These are phyloP conservation scores for Epizoanthus rinbou DNA, from an alignment of 92 coral and sea anemone species.

Conservation along the genomic window DNA sequence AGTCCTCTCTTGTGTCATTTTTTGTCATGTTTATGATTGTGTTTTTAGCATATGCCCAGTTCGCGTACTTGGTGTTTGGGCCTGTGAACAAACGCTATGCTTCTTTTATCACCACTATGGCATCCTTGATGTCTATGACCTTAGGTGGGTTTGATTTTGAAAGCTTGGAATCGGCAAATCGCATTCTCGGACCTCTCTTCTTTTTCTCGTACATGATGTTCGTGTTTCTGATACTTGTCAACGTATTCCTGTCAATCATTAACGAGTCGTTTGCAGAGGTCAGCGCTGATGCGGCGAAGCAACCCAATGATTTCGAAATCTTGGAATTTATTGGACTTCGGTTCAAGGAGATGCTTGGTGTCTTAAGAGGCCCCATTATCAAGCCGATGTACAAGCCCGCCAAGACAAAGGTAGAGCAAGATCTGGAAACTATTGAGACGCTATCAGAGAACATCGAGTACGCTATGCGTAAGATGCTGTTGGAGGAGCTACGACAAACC, in stretches of 20 bases:
- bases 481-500: constrained; percentile 83
- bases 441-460: constrained; percentile 77
- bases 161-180: constrained; percentile 62
- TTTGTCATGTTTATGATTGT: constrained; percentile 69
- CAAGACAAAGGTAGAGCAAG: constrained; percentile 68
- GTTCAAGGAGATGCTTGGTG: constrained; percentile 62
- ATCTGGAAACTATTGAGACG: constrained; percentile 68
- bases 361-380: constrained; percentile 57
- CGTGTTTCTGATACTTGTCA: constrained; percentile 75
- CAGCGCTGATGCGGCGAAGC: constrained; percentile 64
- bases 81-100: constrained; percentile 58
- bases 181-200: constrained; percentile 69
- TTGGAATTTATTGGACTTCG: constrained; percentile 73
- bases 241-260: constrained; percentile 81
- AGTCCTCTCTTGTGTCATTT: constrained; percentile 66
- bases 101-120: constrained; percentile 61
- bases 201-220: constrained; percentile 80
- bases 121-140: constrained; percentile 74
- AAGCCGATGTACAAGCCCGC: constrained; percentile 79
- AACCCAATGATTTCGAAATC: constrained; percentile 81
- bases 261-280: constrained; percentile 80
- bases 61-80: constrained; percentile 75
- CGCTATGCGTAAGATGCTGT: constrained; percentile 57
- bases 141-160: constrained; percentile 83
- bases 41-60: constrained; percentile 75